Evolutionary conservation across 1,140 invertebrate species (phyloP).

Genomic region (Drosophila nigrodunni): DNA sequence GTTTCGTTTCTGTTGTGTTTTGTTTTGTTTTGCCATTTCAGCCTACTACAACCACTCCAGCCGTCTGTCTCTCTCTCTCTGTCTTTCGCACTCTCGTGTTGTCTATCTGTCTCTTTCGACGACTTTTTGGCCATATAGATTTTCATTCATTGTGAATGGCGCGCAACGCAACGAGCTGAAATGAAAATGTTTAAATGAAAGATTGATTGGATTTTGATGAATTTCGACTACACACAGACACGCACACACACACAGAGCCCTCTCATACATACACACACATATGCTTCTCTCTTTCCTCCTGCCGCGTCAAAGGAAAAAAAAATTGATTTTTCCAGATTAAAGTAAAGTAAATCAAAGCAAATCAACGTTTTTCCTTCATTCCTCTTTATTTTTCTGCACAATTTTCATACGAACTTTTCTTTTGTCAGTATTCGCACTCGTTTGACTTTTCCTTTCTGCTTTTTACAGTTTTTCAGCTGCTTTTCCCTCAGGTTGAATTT

Average conservation of each 20-base stretch:
- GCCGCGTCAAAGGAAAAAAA: slow-evolving; percentile 16
- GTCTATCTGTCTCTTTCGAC: not conserved
- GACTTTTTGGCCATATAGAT: slow-evolving; percentile 54
- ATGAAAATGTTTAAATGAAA: slow-evolving; percentile 83
- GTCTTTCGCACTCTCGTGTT: not conserved
- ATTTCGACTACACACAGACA: slow-evolving; percentile 62
- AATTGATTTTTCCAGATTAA: slow-evolving; percentile 68
- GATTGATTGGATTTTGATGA: slow-evolving; percentile 82
- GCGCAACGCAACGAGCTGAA: slow-evolving; percentile 73
- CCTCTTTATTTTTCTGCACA: not conserved
- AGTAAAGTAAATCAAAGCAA: slow-evolving; percentile 66
- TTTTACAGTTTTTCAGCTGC: not conserved
- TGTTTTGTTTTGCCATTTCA: slow-evolving; percentile 46
- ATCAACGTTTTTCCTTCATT: slow-evolving; percentile 23
- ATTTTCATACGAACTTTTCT: slow-evolving; percentile 26
- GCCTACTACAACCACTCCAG: slow-evolving; percentile 18
- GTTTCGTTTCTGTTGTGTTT: slow-evolving; percentile 11
- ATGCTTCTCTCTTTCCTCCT: slow-evolving; percentile 29
- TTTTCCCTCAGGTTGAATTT: not conserved
- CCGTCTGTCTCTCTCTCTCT: not conserved
- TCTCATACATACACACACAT: slow-evolving; percentile 22
- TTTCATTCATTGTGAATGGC: slow-evolving; percentile 65
- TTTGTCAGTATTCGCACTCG: slow-evolving; percentile 7
- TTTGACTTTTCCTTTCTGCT: slow-evolving; percentile 24
- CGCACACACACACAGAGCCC: slow-evolving; percentile 16